Percentiles rank a stretch among this genome's conserved stretches.
Evolutionary conservation across 2,113 vertebrate genomes (phyloP).

Genomic region (Lepus timidus): DNA sequence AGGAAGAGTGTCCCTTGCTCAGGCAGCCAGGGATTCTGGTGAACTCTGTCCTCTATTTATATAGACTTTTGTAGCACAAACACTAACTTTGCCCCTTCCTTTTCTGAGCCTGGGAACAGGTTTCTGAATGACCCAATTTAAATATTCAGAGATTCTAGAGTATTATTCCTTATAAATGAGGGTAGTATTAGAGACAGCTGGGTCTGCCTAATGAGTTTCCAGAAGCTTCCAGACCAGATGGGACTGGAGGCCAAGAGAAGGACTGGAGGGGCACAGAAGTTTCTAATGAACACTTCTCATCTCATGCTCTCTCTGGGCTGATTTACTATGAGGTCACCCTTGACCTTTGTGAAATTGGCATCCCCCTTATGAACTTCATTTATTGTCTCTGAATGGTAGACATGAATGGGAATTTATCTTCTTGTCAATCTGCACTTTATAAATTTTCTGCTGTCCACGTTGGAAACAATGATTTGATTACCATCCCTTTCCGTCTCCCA

Average conservation of each 20-base stretch:
- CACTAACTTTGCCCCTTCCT: background rate
- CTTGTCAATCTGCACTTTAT: background rate
- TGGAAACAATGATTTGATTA: slow-evolving; percentile 4
- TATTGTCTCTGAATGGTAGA: background rate
- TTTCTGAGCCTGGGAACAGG: background rate
- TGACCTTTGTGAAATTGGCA: background rate
- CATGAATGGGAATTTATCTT: background rate
- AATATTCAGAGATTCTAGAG: background rate
- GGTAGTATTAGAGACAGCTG: no score
- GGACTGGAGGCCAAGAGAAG: background rate
- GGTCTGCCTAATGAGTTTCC: background rate
- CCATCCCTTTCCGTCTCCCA: background rate
- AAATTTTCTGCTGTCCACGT: background rate
- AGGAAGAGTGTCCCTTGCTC: no score
- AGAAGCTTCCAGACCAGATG: background rate
- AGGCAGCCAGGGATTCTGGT: background rate
- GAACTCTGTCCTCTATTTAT: background rate
- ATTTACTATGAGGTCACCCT: background rate
- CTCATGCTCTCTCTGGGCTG: background rate
- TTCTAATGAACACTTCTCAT: background rate
- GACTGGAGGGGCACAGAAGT: background rate
- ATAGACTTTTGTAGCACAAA: background rate
- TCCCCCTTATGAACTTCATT: background rate
- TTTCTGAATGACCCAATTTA: background rate
- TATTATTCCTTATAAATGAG: background rate